Base-by-base conservation (phyloP, 2,888 invertebrate species). In the Trypoxylon attenuatum region DNA sequence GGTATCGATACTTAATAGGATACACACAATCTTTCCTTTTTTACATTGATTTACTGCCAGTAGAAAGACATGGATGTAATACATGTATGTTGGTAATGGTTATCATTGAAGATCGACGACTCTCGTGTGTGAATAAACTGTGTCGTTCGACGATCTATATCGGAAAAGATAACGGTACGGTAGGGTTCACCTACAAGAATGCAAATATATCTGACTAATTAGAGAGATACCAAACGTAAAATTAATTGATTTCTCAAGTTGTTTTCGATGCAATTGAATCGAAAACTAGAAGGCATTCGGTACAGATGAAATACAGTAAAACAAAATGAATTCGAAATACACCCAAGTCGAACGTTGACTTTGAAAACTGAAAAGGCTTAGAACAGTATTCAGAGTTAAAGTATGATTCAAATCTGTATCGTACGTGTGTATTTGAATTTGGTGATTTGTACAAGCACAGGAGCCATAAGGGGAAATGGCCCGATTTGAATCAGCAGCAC, bases 21-120 rank as follows among this genome's bases (percentile, higher is more conserved):
- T 62, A 68, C 54, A 62, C 55, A 75, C 71, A 69, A 77, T 75
- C 76, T 77, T 65, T 33, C 33, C n/a, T 76, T 77, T 75, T 77
- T 76, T 83, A 79, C 67, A 67, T 76, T 80, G 53, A 69, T 81
- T 81, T 81, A 80, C 77, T 76, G 76, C 71, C 75, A 77, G 69
- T 73, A 73, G 70, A 72, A 18, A 69, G 39, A 65, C 57, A 68
- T 18, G 54, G 77, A 63, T 68, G 68, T 62, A 64, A 78, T 71
- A 79, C 52, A 76, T 70, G 71, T 78, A 72, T 79, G 79, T 78
- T 75, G 56, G 59, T 69, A 73, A 79, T 46, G 74, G 58, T 77
- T 76, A 59, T 77, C 55, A 55, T 54, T 59, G 52, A 57, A 68
- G 58, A 56, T 61, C 52, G 43, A n/a, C n/a, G n/a, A 68, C 49